Evolutionary conservation across 1,140 invertebrate genomes (phyloP).

Genomic region (Aphelinus certus): DNA sequence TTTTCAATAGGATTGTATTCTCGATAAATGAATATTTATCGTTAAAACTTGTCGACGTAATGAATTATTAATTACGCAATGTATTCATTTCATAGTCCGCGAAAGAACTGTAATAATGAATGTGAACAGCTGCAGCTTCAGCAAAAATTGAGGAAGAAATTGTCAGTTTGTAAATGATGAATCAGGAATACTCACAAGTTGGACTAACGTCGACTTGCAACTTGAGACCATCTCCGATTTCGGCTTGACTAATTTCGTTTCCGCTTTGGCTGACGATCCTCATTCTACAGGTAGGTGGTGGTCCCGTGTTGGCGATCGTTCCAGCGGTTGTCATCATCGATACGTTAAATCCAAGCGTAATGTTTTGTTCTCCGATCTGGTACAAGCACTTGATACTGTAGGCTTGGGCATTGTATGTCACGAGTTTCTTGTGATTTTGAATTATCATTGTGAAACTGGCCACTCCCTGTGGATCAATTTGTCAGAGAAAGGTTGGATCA

Average conservation of each 20-base stretch:
- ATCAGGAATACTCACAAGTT: constrained; percentile 72
- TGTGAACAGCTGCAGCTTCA: too few relatives aligned
- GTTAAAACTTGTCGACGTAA: too few relatives aligned
- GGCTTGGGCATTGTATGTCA: constrained; percentile 94
- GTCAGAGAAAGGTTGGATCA: too few relatives aligned
- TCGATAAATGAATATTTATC: not conserved
- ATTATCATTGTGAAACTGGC: constrained; percentile 93
- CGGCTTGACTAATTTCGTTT: constrained; percentile 87
- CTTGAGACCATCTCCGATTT: constrained; percentile 91
- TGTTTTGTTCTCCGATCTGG: constrained; percentile 92
- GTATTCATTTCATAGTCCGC: too few relatives aligned
- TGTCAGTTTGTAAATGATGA: not conserved
- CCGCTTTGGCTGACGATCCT: constrained; percentile 88
- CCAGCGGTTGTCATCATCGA: constrained; percentile 95
- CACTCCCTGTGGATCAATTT: constrained; percentile 72
- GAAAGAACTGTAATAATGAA: too few relatives aligned
- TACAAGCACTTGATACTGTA: constrained; percentile 96
- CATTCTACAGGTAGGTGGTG: constrained; percentile 92
- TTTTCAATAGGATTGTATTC: not conserved
- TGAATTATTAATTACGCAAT: too few relatives aligned
- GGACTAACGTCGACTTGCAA: constrained; percentile 94
- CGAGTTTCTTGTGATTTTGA: constrained; percentile 93
- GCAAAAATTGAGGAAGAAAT: not conserved
- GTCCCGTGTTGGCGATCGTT: constrained; percentile 94
- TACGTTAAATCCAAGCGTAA: constrained; percentile 92